phyloP scores from a whole-genome alignment of 2,797 vertebrate genomes.

The Parauchenoglanis ngamensis region DNA sequence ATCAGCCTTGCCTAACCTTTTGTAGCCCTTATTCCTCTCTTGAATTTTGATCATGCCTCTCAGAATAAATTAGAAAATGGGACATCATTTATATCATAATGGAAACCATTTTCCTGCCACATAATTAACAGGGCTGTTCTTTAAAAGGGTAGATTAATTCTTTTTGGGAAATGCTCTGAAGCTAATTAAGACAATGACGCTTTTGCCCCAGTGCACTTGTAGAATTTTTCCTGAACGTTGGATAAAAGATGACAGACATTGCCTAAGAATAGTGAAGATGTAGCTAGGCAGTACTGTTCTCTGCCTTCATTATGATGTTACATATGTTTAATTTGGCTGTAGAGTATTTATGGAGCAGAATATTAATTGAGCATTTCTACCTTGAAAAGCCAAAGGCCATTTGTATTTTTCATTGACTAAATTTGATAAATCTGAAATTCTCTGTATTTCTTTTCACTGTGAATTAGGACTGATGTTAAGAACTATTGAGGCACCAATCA shows the following conservation, averaged over 20 bases:
- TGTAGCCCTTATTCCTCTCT: conserved; percentile 1
- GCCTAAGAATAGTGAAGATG: conserved; percentile 4
- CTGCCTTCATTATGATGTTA: conserved; percentile 44
- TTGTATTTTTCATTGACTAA: conserved; percentile 35
- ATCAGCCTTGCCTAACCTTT: conserved; percentile 26
- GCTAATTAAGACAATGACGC: conserved; percentile 58
- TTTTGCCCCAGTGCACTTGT: conserved; percentile 49
- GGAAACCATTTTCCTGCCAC: conserved; percentile 56
- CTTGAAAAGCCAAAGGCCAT: conserved; percentile 35
- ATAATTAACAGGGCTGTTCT: conserved; percentile 58
- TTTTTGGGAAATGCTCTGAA: conserved; percentile 50
- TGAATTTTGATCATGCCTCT: conserved; percentile 41
- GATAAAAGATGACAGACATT: conserved; percentile 43
- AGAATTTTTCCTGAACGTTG: conserved; percentile 33
- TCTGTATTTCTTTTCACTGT: conserved; percentile 6
- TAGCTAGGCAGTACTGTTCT: conserved; percentile 36
- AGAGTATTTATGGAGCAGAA: conserved; percentile 42
- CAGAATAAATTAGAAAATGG: conserved; percentile 49
- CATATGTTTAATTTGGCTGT: conserved; percentile 40
- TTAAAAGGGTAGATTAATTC: conserved; percentile 59
- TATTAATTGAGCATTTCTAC: conserved; percentile 30
- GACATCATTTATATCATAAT: conserved; percentile 60
- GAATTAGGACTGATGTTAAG: conserved; percentile 22
- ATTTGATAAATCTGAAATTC: conserved; percentile 10
- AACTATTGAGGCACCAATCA: neutral